Base-by-base conservation (phyloP, 2,113 vertebrate genomes). In the Catagonus wagneri region DNA sequence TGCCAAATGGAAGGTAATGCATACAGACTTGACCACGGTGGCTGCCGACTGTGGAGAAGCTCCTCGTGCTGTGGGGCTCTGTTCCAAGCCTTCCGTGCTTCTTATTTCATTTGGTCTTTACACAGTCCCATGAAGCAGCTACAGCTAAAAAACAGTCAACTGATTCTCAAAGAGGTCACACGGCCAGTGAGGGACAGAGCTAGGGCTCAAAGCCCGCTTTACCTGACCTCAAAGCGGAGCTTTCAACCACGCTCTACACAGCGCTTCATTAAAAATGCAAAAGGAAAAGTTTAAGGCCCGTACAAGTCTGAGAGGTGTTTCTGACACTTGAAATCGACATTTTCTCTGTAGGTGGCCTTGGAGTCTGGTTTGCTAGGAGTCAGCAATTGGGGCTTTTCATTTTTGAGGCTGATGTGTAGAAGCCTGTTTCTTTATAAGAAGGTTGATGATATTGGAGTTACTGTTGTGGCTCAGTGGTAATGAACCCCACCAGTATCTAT, bases 351-450 rank as follows among this genome's bases (percentile, higher is more conserved):
- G 32, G n/a, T 72, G 72, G 52, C 22, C 34, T 84, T 27, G 2
- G 13, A 2, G 11, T 90, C 78, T 83, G 19, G 65, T 78, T 75
- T 61, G 34, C 34, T 71, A 58, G 84, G 32, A 34, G 20, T 23
- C 10, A 8, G n/a, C 81, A 29, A 32, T 22, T 66, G 29, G 66
- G 60, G 50, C 11, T 56, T 90, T 95, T 91, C 52, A 81, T 22
- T 94, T 71, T 88, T 83, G 50, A 89, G 79, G 36, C 80, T 91
- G 63, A 25, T 20, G 15, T 34, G 23, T 78, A 2, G 61, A 39
- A 88, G 29, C 34, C 72, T 93, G 17, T 56, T 91, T 69, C 25
- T 80, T 80, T 3, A 7, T 65, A 81, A 71, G 83, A 96, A 83
- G 65, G 39, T 16, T 60, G 58, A n/a, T 69, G 61, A 32, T 44